Evolutionary conservation across 2,797 vertebrate species (phyloP), one percentile per base, ranked within the genome.

Genomic region (Knipowitschia caucasica): DNA sequence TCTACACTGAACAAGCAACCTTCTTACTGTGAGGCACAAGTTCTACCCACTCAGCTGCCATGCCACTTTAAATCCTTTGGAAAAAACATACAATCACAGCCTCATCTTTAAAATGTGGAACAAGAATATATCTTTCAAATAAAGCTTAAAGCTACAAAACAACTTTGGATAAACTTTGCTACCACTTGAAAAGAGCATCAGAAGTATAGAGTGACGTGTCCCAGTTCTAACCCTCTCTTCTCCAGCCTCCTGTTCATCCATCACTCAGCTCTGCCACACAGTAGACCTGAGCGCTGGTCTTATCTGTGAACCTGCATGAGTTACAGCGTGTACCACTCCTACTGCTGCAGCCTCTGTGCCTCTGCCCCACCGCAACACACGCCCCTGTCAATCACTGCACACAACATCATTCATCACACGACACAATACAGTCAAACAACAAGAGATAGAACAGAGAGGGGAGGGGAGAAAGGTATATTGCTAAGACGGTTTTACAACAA

Each of bases 311-410:
- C 53, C 71, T 73, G 52, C 57, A 50, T 60, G 71, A 80, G 77
- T 72, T 79, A 71, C 72, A 72, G 55, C 70, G 68, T 74, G 78
- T 34, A 69, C 59, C 59, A 50, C 50, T 74, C 53, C 71, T 56
- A 49, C 66, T 51, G 30, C 15, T 43, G 56, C 8, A 47, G 54
- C 53, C 35, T 29, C n/a, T 43, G 50, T 49, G 54, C 40, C 58
- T 53, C 21, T 64, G 64, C 54, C 63, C 64, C 59, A 44, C 44
- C 57, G 56, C 77, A 62, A 57, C 51, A 34, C 47, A 51, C 25
- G 12, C 39, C 59, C 73, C 53, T 56, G 64, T 81, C 67, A 67
- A 61, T 80, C 64, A 73, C 17, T 40, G 26, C 15, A 25, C 56
- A 3, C 44, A 29, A 42, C 31, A 77, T 65, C 24, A 65, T 67